phyloP scores from a whole-genome alignment of 2,797 vertebrate genomes.

The Novumbra hubbsi region DNA sequence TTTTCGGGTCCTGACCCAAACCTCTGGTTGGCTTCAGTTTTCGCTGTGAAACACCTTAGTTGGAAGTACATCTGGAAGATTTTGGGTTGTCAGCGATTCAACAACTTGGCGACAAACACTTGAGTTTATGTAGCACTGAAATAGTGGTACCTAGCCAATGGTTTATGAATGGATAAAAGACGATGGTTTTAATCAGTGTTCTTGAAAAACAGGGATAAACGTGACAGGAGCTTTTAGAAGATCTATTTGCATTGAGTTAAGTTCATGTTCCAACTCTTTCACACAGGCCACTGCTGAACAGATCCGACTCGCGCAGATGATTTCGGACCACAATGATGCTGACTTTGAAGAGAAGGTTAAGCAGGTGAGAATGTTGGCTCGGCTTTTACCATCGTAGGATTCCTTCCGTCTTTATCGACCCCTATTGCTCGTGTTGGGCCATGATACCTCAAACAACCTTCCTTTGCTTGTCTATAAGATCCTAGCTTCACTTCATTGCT shows the following conservation, averaged over 20 bases:
- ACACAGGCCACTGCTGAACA: conserved; percentile 96
- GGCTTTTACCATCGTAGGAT: neutral
- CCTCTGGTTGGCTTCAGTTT: neutral
- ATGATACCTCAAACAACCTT: neutral
- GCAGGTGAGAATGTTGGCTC: conserved; percentile 77
- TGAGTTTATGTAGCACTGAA: neutral
- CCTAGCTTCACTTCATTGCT: neutral
- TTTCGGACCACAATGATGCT: conserved; percentile 98
- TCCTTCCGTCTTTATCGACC: neutral
- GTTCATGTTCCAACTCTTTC: conserved; percentile 10
- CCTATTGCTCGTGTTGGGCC: neutral
- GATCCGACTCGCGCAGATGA: conserved; percentile 99
- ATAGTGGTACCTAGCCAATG: neutral
- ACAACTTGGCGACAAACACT: neutral
- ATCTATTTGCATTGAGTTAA: neutral
- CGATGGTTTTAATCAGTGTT: neutral
- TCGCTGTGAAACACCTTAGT: neutral
- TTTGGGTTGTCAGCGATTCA: neutral
- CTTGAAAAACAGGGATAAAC: too few relatives aligned
- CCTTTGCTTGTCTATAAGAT: neutral
- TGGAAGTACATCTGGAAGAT: neutral
- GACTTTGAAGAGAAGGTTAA: conserved; percentile 99
- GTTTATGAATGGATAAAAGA: neutral
- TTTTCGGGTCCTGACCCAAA: neutral
- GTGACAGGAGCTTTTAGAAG: neutral